Conservation (phyloP, 2,888 invertebrate species). For the Leptinotarsa tumamoca region DNA sequence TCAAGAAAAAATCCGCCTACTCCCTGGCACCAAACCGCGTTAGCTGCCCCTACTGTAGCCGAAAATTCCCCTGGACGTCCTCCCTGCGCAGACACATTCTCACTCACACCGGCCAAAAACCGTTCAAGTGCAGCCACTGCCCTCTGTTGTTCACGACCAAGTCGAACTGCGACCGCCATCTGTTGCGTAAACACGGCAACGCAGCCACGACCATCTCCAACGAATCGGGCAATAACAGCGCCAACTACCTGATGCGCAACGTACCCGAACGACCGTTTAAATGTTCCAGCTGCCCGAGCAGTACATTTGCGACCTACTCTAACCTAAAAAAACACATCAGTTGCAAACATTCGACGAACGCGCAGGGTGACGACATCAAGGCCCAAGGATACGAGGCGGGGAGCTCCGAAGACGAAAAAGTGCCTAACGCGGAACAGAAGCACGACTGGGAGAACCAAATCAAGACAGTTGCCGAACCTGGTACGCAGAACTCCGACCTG, state of each 20-base stretch:
- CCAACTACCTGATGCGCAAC: conserved; percentile 71
- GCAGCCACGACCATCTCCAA: conserved; percentile 63
- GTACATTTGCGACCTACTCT: conserved; percentile 83
- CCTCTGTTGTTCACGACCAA: conserved; percentile 95
- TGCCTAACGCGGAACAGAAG: conserved; percentile 58
- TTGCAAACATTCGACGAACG: conserved; percentile 73
- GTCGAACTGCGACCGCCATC: conserved; percentile 95
- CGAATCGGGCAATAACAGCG: conserved; percentile 53
- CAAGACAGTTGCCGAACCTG: conserved; percentile 42
- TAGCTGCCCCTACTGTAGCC: conserved; percentile 91
- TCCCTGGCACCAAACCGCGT: conserved; percentile 95
- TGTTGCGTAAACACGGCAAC: conserved; percentile 87
- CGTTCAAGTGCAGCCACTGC: conserved; percentile 94
- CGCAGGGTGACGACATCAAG: conserved; percentile 65
- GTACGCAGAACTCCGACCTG: conserved; percentile 72
- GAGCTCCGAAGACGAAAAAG: conserved; percentile 66
- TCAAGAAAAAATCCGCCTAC: conserved; percentile 94
- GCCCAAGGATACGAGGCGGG: conserved; percentile 66
- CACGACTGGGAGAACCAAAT: conserved; percentile 59
- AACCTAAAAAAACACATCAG: conserved; percentile 84
- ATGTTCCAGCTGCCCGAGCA: conserved; percentile 84
- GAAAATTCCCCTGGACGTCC: conserved; percentile 97
- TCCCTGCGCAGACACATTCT: conserved; percentile 93
- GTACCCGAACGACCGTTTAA: conserved; percentile 84
- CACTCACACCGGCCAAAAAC: conserved; percentile 97